Evolutionary conservation across 2,797 vertebrate genomes (phyloP), one percentile per base, ranked within the genome.

Genomic region (Echiichthys vipera): DNA sequence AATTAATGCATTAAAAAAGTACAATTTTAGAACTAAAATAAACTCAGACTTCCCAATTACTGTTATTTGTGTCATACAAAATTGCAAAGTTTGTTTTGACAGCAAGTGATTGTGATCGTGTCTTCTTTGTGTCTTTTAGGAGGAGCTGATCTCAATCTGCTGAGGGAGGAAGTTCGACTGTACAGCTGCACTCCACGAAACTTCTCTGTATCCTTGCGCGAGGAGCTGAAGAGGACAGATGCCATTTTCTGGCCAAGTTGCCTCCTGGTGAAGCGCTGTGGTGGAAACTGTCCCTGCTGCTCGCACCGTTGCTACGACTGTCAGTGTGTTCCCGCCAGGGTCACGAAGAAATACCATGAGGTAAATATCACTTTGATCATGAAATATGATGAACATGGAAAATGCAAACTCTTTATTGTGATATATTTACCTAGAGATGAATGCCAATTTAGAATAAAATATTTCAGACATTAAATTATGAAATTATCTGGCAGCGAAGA

Each of bases 171-270:
- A 62, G 97, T 97, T 17, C 92, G 89, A 29, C 91, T 99, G 3
- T 99, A 99, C 82, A 99, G 98, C 75, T 99, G 98, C 89, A 99
- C 98, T 0, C 98, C 98, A 0, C 96, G 98, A 15, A 99, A 99
- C 94, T 96, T 96, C 88, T 99, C 98, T 0, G 97, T 98, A 56
- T 96, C 97, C 1, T 83, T 99, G 84, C 93, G 98, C 24, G 98
- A 99, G 91, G 98, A 99, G 90, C 92, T 99, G 37, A 96, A 95
- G 90, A 94, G 96, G 84, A 98, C 98, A 0, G 98, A 99, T 49
- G 96, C 93, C 84, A 97, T 99, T 92, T 99, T 98, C 95, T 99
- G 98, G 98, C 98, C 98, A 1, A 94, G 95, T 84, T 99, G 98
- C 82, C 95, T 99, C 74, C 94, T 99, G 93, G 98, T 99, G 63